These are phyloP conservation scores for Caenorhabditis becei DNA, from an alignment of 2,888 invertebrate genomes.

Conservation along the genomic window DNA sequence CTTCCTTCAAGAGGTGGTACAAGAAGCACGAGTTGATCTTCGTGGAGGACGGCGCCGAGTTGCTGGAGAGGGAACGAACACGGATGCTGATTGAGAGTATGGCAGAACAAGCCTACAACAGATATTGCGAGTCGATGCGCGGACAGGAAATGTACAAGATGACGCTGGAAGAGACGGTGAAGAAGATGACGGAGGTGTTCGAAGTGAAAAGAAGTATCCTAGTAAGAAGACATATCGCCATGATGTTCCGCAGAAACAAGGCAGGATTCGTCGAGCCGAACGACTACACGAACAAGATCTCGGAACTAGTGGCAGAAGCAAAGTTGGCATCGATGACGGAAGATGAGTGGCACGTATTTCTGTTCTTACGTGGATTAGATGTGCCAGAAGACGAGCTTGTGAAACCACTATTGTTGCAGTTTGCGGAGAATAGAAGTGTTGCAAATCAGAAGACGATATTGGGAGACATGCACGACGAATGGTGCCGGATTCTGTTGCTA, in stretches of 20 bases:
- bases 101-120: background rate
- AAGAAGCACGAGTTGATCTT: background rate
- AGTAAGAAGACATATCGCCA: background rate
- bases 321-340: background rate
- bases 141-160: background rate
- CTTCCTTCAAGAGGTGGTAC: background rate
- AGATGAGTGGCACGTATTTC: constrained; percentile 8
- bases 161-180: background rate
- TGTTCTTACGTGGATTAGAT: constrained; percentile 11
- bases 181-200: background rate
- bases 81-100: background rate
- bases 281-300: too few relatives aligned
- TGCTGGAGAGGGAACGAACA: background rate
- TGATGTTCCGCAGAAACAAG: background rate
- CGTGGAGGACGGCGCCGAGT: background rate
- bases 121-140: background rate
- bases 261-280: background rate
- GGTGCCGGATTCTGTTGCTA: too few relatives aligned
- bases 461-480: too few relatives aligned
- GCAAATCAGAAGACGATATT: too few relatives aligned
- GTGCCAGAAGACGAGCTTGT: background rate
- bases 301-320: background rate
- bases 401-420: constrained; percentile 1
- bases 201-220: background rate
- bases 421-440: background rate